A percentile compares a stretch with the other conserved stretches of the same genome.
These are phyloP conservation scores for Champsocephalus esox DNA, from an alignment of 2,797 vertebrate genomes.

Conservation along the genomic window DNA sequence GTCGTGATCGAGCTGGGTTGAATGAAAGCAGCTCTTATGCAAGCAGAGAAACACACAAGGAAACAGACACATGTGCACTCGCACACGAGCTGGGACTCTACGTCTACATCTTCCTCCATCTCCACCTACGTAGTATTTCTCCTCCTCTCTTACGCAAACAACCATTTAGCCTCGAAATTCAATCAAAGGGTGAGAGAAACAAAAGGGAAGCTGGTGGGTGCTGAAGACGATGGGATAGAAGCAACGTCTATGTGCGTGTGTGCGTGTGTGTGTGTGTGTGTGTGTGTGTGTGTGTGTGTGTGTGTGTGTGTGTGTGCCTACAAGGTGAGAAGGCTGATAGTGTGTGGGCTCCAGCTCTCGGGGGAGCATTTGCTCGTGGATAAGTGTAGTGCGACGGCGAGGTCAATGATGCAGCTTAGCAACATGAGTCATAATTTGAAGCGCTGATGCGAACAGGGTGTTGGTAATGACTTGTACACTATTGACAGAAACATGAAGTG, in stretches of 20 bases:
- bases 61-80: slow-evolving; percentile 1
- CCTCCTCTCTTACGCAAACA: slow-evolving; percentile 58
- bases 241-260: background rate
- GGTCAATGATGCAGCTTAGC: slow-evolving; percentile 61
- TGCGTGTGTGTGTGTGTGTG: slow-evolving; percentile 5
- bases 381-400: slow-evolving; percentile 44
- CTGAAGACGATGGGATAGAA: slow-evolving; percentile 41
- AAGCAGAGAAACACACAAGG: slow-evolving; percentile 35
- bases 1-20: slow-evolving; percentile 63
- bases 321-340: slow-evolving; percentile 64
- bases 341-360: slow-evolving; percentile 51
- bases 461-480: background rate
- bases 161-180: slow-evolving; percentile 43
- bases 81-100: slow-evolving; percentile 33
- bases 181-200: slow-evolving; percentile 43
- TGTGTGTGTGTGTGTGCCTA: background rate
- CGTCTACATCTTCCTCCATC: background rate
- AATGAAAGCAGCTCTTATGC: slow-evolving; percentile 67
- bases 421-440: slow-evolving; percentile 58
- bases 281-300: background rate
- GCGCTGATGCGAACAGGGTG: background rate
- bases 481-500: background rate
- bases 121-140: slow-evolving; percentile 25
- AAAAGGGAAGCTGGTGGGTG: slow-evolving; percentile 19
- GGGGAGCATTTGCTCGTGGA: slow-evolving; percentile 47